Percentiles rank a stretch among this genome's conserved stretches.
These are phyloP conservation scores for Callosobruchus maculatus DNA, from an alignment of 2,888 invertebrate genomes.

Conservation along the genomic window DNA sequence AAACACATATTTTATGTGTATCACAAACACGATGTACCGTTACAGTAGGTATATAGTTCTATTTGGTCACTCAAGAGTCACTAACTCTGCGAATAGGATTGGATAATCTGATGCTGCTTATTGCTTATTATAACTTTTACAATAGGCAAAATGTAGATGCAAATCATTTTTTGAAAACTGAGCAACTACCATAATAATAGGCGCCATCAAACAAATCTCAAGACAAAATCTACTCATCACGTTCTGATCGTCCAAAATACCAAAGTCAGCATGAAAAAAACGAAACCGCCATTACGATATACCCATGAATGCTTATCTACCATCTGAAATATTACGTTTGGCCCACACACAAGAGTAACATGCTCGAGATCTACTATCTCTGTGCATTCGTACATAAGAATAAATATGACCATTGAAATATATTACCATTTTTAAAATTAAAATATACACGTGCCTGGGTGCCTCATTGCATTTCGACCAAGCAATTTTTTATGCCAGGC, in stretches of 20 bases:
- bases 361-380: constrained; percentile 4
- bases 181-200: not conserved
- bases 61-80: no score
- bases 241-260: not conserved
- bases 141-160: no score
- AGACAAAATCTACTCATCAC: not conserved
- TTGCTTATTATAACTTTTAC: no score
- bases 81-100: no score
- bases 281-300: not conserved
- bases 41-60: no score
- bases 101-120: no score
- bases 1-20: no score
- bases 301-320: constrained; percentile 10
- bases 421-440: not conserved
- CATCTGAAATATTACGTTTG: constrained; percentile 4
- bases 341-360: constrained; percentile 13
- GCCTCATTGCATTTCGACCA: not conserved
- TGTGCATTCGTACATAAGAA: not conserved
- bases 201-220: not conserved
- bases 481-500: not conserved
- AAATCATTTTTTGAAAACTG: not conserved
- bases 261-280: not conserved
- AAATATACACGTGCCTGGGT: not conserved
- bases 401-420: not conserved
- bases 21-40: no score